Evolutionary conservation across 2,113 vertebrate genomes (phyloP).

Genomic region (Prionailurus bengalensis): DNA sequence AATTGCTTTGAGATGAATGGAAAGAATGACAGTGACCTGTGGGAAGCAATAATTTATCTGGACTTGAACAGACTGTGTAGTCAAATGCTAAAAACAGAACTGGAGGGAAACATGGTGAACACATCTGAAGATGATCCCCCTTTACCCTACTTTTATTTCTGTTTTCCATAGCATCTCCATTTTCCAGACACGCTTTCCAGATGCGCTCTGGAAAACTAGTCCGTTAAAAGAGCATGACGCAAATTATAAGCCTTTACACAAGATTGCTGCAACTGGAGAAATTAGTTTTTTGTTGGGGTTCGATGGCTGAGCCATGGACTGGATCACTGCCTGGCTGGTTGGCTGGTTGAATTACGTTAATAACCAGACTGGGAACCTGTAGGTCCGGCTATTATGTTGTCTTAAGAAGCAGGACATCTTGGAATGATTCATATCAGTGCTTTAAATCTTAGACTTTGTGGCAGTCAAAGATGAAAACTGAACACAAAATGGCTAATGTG

Average conservation of each 20-base stretch:
- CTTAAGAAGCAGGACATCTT: constrained; percentile 25
- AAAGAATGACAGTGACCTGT: constrained; percentile 81
- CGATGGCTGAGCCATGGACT: constrained; percentile 15
- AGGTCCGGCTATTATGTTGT: not conserved
- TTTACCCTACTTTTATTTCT: constrained; percentile 74
- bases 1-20: constrained; percentile 64
- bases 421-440: constrained; percentile 34
- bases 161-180: constrained; percentile 63
- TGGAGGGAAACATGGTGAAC: constrained; percentile 72
- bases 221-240: constrained; percentile 28
- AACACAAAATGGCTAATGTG: constrained; percentile 25
- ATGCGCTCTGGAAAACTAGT: constrained; percentile 54
- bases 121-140: constrained; percentile 73
- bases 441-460: constrained; percentile 44
- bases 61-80: constrained; percentile 69
- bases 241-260: constrained; percentile 66
- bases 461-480: constrained; percentile 27
- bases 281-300: constrained; percentile 20
- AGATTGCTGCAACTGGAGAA: constrained; percentile 55
- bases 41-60: constrained; percentile 81
- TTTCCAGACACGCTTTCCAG: constrained; percentile 64
- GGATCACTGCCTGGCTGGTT: not conserved
- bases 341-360: constrained; percentile 29
- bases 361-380: constrained; percentile 44
- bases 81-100: constrained; percentile 82